Evolutionary conservation across 2,797 vertebrate species (phyloP), one percentile per base, ranked within the genome.

Genomic region (Lateolabrax maculatus): DNA sequence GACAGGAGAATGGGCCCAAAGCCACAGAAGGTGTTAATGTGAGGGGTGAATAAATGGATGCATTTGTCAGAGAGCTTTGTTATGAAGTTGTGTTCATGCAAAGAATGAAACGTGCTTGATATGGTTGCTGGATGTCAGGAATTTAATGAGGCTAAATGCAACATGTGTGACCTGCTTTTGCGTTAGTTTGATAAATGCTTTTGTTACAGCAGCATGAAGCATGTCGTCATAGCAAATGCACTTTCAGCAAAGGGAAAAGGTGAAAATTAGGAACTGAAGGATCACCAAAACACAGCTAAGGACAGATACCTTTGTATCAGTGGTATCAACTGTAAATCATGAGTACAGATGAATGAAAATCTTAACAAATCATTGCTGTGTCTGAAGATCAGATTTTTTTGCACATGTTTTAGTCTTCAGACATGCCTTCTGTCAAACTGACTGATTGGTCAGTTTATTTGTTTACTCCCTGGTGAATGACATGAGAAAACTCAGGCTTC

Each of bases 1-100:
- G 77, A 91, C 92, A 92, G 89, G 46, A 86, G 92, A 92, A 90
- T 85, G 85, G 83, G 87, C 89, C 90, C 77, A 79, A 78, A 93
- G 90, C 88, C 89, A 81, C 41, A 56, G 89, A 88, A 92, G 92
- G 93, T 92, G 91, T 91, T 89, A 90, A 84, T 84, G 87, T 81
- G 9, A 80, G 77, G 82, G 74, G 43, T 18, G 82, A 62, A 80
- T 41, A 7, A 71, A 58, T 67, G 34, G 71, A 34, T 57, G 67
- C 67, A 53, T 81, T 62, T 75, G 29, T 80, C 73, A 12, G 61
- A 56, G 49, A 48, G n/a, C 62, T 79, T 81, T 87, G 80, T 83
- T 82, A 58, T 80, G 63, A 71, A 62, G 63, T 41, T 53, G 36
- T 61, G 36, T 37, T 77, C 56, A 74, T 48, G 76, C 72, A 34